These are phyloP conservation scores for Microhierax caerulescens DNA, from an alignment of 2,797 vertebrate genomes.

Conservation along the genomic window DNA sequence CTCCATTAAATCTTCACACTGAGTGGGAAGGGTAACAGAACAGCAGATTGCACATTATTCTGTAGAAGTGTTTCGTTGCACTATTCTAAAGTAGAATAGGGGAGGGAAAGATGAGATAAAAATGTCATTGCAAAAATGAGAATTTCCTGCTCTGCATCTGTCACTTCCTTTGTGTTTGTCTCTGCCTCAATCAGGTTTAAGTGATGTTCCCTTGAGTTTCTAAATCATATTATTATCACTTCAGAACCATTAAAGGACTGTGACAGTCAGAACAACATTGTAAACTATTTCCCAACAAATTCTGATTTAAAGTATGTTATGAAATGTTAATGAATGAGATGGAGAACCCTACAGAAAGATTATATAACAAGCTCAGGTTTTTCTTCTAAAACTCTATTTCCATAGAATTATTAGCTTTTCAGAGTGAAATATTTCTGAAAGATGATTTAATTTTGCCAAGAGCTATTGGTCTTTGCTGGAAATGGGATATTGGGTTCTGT, in stretches of 20 bases:
- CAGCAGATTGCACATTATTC: neutral
- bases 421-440: slow-evolving; percentile 73
- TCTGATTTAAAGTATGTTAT: slow-evolving; percentile 35
- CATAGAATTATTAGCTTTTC: slow-evolving; percentile 72
- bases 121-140: slow-evolving; percentile 6
- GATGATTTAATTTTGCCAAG: slow-evolving; percentile 74
- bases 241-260: neutral
- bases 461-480: slow-evolving; percentile 65
- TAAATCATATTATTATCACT: neutral
- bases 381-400: slow-evolving; percentile 69
- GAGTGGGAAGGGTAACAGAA: neutral
- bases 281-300: slow-evolving; percentile 45
- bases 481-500: slow-evolving; percentile 64
- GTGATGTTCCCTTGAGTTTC: neutral
- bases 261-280: neutral
- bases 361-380: slow-evolving; percentile 53
- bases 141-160: neutral
- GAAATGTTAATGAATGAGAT: slow-evolving; percentile 32
- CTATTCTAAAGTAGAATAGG: neutral
- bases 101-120: slow-evolving; percentile 16
- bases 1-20: neutral
- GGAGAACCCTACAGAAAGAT: slow-evolving; percentile 34
- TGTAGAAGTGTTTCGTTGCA: neutral
- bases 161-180: neutral
- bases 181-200: neutral